These are phyloP conservation scores for Gallinago jamesoni DNA, from an alignment of 2,113 vertebrate genomes.

Conservation along the genomic window DNA sequence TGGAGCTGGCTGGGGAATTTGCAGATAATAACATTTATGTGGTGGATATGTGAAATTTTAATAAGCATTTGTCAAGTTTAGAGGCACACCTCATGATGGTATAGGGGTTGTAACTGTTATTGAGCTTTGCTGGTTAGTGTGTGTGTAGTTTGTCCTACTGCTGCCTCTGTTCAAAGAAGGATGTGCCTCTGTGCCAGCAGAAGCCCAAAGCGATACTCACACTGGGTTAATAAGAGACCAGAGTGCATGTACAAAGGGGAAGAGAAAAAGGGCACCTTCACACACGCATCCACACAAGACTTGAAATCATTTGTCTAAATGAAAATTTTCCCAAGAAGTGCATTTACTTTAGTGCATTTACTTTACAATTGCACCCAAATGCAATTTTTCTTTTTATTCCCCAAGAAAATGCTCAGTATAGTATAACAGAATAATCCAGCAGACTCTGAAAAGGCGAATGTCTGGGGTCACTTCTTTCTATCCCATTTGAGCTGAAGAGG, in stretches of 20 bases:
- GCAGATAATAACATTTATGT: background rate
- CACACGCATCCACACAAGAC: background rate
- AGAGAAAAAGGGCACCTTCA: background rate
- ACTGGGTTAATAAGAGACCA: background rate
- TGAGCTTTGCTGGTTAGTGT: background rate
- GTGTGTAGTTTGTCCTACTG: accelerated
- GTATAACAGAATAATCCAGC: background rate
- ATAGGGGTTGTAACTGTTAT: background rate
- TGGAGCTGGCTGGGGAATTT: background rate
- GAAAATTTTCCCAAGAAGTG: background rate
- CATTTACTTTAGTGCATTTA: background rate
- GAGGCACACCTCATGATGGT: background rate
- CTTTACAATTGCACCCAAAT: background rate
- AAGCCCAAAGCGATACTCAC: background rate
- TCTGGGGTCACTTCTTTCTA: background rate
- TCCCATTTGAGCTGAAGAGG: background rate
- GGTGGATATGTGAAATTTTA: background rate
- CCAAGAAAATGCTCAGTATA: background rate
- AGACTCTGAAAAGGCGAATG: background rate
- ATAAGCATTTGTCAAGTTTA: background rate
- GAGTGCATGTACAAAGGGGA: accelerated
- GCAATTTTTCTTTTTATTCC: background rate
- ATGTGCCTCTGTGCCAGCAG: background rate
- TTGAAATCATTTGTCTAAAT: background rate
- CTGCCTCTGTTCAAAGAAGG: background rate